Conservation (phyloP, 2,797 vertebrate species). For the Artibeus jamaicensis region DNA sequence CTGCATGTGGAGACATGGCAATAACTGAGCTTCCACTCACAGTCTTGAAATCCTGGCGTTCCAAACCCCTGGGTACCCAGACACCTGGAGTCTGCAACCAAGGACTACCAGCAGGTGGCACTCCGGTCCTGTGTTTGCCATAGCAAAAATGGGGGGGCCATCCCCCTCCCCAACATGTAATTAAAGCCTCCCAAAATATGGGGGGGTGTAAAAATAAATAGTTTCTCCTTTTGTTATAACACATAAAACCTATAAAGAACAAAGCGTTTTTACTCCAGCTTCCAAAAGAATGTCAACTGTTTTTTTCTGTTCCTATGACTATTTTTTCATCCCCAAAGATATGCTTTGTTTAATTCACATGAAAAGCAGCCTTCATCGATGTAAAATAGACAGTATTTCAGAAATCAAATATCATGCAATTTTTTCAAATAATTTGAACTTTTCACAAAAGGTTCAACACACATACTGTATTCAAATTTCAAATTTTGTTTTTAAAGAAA, state of each 20-base stretch:
- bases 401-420: slow-evolving; percentile 56
- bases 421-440: slow-evolving; percentile 51
- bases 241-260: slow-evolving; percentile 39
- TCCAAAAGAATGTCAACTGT: slow-evolving; percentile 53
- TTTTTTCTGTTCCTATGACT: slow-evolving; percentile 45
- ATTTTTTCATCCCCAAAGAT: slow-evolving; percentile 57
- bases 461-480: background rate
- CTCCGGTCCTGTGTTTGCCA: slow-evolving; percentile 38
- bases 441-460: slow-evolving; percentile 26
- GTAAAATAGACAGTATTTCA: slow-evolving; percentile 24
- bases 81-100: background rate
- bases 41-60: background rate
- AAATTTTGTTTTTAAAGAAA: slow-evolving; percentile 6
- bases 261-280: slow-evolving; percentile 62
- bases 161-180: background rate
- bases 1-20: slow-evolving; percentile 85
- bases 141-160: background rate
- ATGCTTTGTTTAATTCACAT: slow-evolving; percentile 31
- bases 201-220: too few relatives aligned
- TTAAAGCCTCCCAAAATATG: slow-evolving; percentile 49
- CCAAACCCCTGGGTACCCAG: background rate
- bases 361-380: slow-evolving; percentile 52
- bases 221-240: slow-evolving; percentile 36
- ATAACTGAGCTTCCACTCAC: slow-evolving; percentile 70
- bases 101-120: slow-evolving; percentile 59